Conservation (phyloP, 2,888 invertebrate species). For the Ophion obscuratus region DNA sequence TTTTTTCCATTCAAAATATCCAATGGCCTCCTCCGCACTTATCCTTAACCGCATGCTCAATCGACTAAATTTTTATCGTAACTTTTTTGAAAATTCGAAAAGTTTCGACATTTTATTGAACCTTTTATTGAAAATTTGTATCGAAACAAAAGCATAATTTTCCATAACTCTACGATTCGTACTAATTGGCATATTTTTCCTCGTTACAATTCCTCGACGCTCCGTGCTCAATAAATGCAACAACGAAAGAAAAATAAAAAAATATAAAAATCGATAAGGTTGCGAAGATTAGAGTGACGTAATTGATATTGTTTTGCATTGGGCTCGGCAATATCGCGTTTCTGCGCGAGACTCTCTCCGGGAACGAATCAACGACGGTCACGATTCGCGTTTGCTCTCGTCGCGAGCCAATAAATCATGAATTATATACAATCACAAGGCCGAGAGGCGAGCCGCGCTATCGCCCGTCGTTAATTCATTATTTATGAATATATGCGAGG, state of each 20-base stretch:
- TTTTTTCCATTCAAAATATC: too few relatives aligned
- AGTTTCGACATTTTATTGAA: too few relatives aligned
- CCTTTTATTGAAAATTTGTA: too few relatives aligned
- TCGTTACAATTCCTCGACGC: too few relatives aligned
- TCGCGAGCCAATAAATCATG: constrained; percentile 56
- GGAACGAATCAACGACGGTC: constrained; percentile 15
- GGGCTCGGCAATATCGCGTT: neutral
- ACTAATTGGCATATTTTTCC: too few relatives aligned
- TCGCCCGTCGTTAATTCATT: constrained; percentile 60
- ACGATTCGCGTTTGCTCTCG: constrained; percentile 32
- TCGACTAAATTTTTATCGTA: too few relatives aligned
- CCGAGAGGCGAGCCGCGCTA: constrained; percentile 49
- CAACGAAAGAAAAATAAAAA: neutral
- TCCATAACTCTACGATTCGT: too few relatives aligned
- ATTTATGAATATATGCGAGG: constrained; percentile 38
- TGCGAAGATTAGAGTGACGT: neutral
- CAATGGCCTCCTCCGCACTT: too few relatives aligned
- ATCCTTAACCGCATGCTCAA: too few relatives aligned
- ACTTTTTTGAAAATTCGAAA: too few relatives aligned
- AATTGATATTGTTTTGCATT: neutral
- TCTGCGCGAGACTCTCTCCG: neutral
- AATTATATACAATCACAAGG: constrained; percentile 54
- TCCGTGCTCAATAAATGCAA: neutral
- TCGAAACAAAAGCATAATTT: too few relatives aligned
- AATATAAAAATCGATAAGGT: neutral